Evolutionary conservation across 2,888 invertebrate species (phyloP), one percentile per base, ranked within the genome.

Genomic region (Caenorhabditis sp.): DNA sequence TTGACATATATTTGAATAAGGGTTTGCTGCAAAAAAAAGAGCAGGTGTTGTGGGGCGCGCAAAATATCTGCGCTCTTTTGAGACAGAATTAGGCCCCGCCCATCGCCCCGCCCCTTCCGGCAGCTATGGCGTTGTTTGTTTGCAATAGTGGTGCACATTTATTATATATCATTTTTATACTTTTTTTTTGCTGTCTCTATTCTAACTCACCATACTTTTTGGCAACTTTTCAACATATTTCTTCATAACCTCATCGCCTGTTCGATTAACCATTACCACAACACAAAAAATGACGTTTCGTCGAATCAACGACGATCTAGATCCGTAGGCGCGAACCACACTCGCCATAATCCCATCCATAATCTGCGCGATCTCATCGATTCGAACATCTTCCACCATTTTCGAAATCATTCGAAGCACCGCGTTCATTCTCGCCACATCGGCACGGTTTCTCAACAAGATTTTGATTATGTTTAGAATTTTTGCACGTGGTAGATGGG

Each of bases 1-100:
- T 72, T 67, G 54, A 72, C 67, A 61, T 72, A 72, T 31, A 72
- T 66, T 64, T 72, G 71, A 10, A 72, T 64, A n/a, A 72, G 64
- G 58, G 67, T 72, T 53, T 60, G 63, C 71, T 72, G 67, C 5
- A 71, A 71, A 43, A 24, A 31, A 57, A 53, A 53, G 10, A 3
- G 23, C 4, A 3, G 17, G 50, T 5, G 14, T 4, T 8, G 5
- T 14, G 17, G 17, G 14, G 19, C 4, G 19, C 6, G 21, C 3
- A 54, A 24, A 6, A 54, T 5, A 14, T 54, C 21, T 14, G 21
- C 21, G 24, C 21, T 63, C 51, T 61, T n/a, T n/a, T 50, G 19
- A 4, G 4, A 4, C 4, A 14, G 50, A 50, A 14, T 17, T 10
- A n/a, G n/a, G n/a, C n/a, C n/a, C n/a, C n/a, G n/a, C n/a, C n/a